A percentile compares a stretch with the other conserved stretches of the same genome.
These are phyloP conservation scores for Rousettus madagascariensis DNA, from an alignment of 2,797 vertebrate genomes.

Conservation along the genomic window DNA sequence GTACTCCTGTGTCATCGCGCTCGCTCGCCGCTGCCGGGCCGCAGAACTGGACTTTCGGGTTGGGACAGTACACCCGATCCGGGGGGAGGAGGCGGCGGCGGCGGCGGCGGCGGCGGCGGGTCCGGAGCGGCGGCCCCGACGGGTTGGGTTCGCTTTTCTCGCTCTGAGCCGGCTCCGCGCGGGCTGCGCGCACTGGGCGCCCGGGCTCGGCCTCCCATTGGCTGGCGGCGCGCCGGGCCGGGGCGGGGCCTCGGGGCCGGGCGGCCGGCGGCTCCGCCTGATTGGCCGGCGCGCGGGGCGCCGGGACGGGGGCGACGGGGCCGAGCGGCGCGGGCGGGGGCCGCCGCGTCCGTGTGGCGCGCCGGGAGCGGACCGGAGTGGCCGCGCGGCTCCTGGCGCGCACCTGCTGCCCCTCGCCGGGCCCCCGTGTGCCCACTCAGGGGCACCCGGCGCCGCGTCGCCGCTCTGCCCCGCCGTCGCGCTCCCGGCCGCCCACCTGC, in stretches of 20 bases:
- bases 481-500: neutral
- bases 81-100: slow-evolving; percentile 85
- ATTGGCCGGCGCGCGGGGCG: slow-evolving; percentile 54
- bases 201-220: slow-evolving; percentile 69
- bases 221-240: neutral
- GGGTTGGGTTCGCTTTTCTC: slow-evolving; percentile 97
- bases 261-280: neutral
- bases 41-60: slow-evolving; percentile 99
- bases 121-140: slow-evolving; percentile 88
- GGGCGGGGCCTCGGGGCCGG: slow-evolving; percentile 67
- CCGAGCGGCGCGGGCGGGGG: neutral
- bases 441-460: neutral
- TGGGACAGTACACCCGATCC: slow-evolving; percentile 94
- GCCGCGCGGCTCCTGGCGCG: neutral
- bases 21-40: slow-evolving; percentile 79
- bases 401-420: neutral
- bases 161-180: slow-evolving; percentile 89
- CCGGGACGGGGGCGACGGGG: neutral
- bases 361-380: too few relatives aligned
- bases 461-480: neutral
- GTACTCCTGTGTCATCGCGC: slow-evolving; percentile 98
- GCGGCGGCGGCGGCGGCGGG: slow-evolving; percentile 45
- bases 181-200: slow-evolving; percentile 59
- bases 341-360: neutral
- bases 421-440: neutral